Evolutionary conservation across 2,113 vertebrate genomes (phyloP).

Genomic region (Uropsilus gracilis): DNA sequence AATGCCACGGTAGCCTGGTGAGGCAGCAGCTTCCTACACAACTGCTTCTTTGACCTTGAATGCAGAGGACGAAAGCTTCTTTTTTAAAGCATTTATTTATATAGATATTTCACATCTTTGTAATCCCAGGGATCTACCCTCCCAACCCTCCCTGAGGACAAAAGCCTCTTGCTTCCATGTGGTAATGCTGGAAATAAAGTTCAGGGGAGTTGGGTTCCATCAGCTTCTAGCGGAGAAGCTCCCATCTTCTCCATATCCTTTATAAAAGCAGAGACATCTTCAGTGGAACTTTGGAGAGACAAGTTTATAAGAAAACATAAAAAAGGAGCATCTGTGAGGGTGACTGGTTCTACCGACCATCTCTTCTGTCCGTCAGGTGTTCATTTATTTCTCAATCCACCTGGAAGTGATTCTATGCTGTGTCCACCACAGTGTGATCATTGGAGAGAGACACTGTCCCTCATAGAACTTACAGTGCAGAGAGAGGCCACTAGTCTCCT

Average conservation of each 20-base stretch:
- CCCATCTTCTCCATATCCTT: not conserved
- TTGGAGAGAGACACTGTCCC: not conserved
- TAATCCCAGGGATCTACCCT: no score
- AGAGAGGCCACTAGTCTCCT: not conserved
- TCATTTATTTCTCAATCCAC: not conserved
- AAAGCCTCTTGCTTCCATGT: not conserved
- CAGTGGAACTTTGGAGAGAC: not conserved
- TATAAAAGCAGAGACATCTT: not conserved
- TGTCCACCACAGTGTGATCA: not conserved
- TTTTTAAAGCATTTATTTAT: no score
- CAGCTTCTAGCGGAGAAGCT: not conserved
- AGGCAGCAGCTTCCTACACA: not conserved
- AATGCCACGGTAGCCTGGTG: not conserved
- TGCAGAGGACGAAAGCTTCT: not conserved
- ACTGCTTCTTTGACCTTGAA: not conserved
- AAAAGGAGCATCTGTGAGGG: not conserved
- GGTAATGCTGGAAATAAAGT: not conserved
- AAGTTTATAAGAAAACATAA: not conserved
- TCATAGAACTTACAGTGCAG: not conserved
- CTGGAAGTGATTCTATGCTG: not conserved
- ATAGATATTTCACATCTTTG: no score
- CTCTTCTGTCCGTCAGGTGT: not conserved
- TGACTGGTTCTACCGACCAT: not conserved
- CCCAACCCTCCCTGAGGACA: no score
- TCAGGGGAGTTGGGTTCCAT: not conserved